phyloP scores from a whole-genome alignment of 2,797 vertebrate genomes.

The Darevskia nairensis region DNA sequence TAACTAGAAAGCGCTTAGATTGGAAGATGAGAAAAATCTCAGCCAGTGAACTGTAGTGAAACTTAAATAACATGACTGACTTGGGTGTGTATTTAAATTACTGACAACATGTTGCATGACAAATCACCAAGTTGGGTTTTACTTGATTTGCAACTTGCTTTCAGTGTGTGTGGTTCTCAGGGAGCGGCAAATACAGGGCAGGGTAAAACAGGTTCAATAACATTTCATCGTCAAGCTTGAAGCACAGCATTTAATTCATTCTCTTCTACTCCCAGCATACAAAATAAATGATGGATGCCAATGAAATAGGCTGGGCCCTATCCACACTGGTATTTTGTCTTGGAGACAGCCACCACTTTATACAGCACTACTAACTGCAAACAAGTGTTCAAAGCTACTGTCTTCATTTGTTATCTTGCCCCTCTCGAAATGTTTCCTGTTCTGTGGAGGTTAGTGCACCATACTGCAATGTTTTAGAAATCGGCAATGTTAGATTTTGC shows the following conservation, averaged over 20 bases:
- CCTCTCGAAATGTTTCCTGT: neutral
- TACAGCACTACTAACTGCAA: neutral
- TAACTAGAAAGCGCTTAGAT: neutral
- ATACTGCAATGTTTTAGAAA: neutral
- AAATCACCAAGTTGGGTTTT: conserved; percentile 67
- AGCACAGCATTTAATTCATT: conserved; percentile 36
- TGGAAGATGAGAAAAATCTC: conserved; percentile 37
- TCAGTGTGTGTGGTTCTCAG: conserved; percentile 58
- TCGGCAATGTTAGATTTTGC: neutral
- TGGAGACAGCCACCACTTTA: neutral
- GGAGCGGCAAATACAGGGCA: conserved; percentile 61
- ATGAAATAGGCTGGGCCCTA: conserved; percentile 33
- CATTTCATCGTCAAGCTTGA: conserved; percentile 65
- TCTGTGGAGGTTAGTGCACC: neutral
- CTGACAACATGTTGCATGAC: conserved; percentile 41
- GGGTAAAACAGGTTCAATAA: conserved; percentile 65
- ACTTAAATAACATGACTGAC: conserved; percentile 49
- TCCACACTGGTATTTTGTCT: conserved; percentile 9
- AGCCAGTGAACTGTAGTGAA: conserved; percentile 5
- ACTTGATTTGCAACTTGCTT: conserved; percentile 71
- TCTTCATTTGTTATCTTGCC: no score
- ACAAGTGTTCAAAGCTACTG: neutral
- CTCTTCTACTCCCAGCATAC: conserved; percentile 34
- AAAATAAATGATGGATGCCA: conserved; percentile 50
- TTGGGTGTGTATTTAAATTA: conserved; percentile 67